These are phyloP conservation scores for Zosterops pallidus DNA, from an alignment of 2,113 vertebrate genomes.

Conservation along the genomic window DNA sequence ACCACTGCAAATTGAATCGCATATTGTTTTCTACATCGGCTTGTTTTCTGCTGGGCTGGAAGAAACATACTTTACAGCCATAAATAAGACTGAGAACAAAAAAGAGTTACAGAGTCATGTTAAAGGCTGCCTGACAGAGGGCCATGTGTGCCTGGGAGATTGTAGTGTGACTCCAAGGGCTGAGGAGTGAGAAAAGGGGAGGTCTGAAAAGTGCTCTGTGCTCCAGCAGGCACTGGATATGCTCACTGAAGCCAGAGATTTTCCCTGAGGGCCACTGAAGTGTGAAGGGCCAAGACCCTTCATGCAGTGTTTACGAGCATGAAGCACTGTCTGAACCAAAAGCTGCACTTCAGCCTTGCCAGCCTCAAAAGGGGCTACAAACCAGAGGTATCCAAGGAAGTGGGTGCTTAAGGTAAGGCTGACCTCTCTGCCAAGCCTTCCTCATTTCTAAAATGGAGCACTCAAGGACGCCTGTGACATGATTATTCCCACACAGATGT, in stretches of 20 bases:
- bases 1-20: not conserved
- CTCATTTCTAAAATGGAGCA: not conserved
- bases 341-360: not conserved
- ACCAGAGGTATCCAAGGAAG: not conserved
- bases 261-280: not conserved
- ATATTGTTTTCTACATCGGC: not conserved
- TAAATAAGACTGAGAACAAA: slow-evolving; percentile 31
- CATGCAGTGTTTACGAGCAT: not conserved
- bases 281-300: not conserved
- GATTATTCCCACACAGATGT: not conserved
- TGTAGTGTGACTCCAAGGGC: rapidly evolving
- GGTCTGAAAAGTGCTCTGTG: not conserved
- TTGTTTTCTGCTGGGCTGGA: slow-evolving; percentile 20
- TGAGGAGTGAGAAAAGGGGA: not conserved
- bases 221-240: not conserved
- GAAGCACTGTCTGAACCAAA: not conserved
- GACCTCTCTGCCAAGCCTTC: not conserved
- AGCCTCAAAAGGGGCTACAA: not conserved
- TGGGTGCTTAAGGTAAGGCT: not conserved
- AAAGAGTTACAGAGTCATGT: not conserved
- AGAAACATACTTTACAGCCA: not conserved
- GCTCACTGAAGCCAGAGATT: not conserved
- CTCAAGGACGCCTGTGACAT: rapidly evolving
- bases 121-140: not conserved
- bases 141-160: not conserved